Conservation (phyloP, 2,797 vertebrate species). For the Pseudochromis fuscus region DNA sequence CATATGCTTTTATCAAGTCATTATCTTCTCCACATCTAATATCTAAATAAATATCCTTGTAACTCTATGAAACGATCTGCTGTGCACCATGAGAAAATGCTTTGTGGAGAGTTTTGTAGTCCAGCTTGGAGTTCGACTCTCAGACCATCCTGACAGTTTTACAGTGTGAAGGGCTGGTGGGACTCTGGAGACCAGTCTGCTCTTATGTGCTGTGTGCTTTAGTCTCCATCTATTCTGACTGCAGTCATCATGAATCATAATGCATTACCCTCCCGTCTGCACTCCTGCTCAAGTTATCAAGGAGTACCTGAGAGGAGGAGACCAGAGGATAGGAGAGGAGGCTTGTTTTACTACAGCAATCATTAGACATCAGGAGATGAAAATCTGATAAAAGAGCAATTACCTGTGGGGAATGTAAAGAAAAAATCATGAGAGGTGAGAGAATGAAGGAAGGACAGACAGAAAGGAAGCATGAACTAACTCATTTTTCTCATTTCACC, state of each 20-base stretch:
- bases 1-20: no score
- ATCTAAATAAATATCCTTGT: background rate
- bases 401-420: slow-evolving; percentile 19
- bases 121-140: slow-evolving; percentile 54
- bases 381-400: slow-evolving; percentile 4
- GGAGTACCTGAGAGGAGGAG: slow-evolving; percentile 40
- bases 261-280: slow-evolving; percentile 74
- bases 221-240: slow-evolving; percentile 57
- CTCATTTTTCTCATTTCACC: slow-evolving; percentile 30
- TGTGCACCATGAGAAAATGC: slow-evolving; percentile 31
- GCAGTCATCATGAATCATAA: slow-evolving; percentile 77
- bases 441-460: slow-evolving; percentile 6
- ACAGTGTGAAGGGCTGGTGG: slow-evolving; percentile 56
- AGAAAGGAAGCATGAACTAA: slow-evolving; percentile 18
- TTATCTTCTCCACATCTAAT: no score
- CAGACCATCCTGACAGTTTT: slow-evolving; percentile 71
- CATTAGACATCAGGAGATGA: slow-evolving; percentile 32
- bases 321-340: background rate
- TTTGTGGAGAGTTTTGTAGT: slow-evolving; percentile 13
- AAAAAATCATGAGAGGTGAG: slow-evolving; percentile 12
- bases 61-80: background rate
- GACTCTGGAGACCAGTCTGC: slow-evolving; percentile 57
- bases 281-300: slow-evolving; percentile 73
- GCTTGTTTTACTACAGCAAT: slow-evolving; percentile 33
- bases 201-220: slow-evolving; percentile 58